A percentile compares a stretch with the other conserved stretches of the same genome.
Evolutionary conservation across 1,140 invertebrate genomes (phyloP).

Genomic region (Anastatus disparis): DNA sequence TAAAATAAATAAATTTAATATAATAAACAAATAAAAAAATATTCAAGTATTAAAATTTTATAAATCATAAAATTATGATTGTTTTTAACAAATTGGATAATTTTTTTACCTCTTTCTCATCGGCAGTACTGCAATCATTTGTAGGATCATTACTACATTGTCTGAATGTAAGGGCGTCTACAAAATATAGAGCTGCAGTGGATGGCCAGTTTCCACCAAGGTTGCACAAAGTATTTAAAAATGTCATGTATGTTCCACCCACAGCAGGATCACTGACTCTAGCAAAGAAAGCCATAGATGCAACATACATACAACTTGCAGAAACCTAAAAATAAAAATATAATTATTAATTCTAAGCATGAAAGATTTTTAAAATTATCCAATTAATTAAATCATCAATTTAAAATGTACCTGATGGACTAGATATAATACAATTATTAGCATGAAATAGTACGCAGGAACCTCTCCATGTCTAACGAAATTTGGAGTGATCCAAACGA

Average conservation of each 20-base stretch:
- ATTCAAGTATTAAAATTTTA: background rate
- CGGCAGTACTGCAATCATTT: constrained; percentile 68
- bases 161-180: constrained; percentile 88
- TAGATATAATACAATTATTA: constrained; percentile 83
- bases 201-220: constrained; percentile 97
- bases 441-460: constrained; percentile 82
- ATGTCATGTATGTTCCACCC: constrained; percentile 99
- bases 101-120: constrained; percentile 68
- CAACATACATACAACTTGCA: constrained; percentile 83
- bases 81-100: too few relatives aligned
- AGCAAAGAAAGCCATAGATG: constrained; percentile 86
- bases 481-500: constrained; percentile 88
- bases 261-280: constrained; percentile 91
- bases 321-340: constrained; percentile 66
- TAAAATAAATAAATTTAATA: constrained; percentile 28
- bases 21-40: constrained; percentile 41
- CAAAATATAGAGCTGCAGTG: constrained; percentile 91
- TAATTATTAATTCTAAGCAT: too few relatives aligned
- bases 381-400: background rate
- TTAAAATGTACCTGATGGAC: constrained; percentile 85
- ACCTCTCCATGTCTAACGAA: constrained; percentile 75
- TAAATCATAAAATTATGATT: constrained; percentile 31
- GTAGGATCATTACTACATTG: constrained; percentile 70
- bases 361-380: background rate
- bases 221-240: constrained; percentile 96